Percentiles rank a stretch among this genome's conserved stretches.
These are phyloP conservation scores for Drosophila watanabei DNA, from an alignment of 1,140 invertebrate species.

Conservation along the genomic window DNA sequence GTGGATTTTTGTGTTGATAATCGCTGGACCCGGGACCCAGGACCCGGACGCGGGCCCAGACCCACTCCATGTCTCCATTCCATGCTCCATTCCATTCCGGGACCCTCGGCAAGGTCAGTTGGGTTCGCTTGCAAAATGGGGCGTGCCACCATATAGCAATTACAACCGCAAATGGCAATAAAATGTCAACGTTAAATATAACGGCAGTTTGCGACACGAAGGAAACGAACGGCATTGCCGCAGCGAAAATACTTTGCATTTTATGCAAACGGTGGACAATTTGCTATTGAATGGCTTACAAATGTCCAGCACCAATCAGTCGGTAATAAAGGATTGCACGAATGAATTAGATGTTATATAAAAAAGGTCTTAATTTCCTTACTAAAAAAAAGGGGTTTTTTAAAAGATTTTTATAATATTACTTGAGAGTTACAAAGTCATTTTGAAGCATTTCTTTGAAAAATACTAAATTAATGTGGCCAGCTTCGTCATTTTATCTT, in stretches of 20 bases:
- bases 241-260: conserved; percentile 24
- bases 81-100: not conserved
- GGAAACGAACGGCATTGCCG: conserved; percentile 15
- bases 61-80: not conserved
- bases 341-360: not conserved
- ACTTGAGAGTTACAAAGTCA: too few relatives aligned
- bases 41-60: not conserved
- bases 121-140: conserved; percentile 10
- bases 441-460: not conserved
- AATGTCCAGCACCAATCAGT: conserved; percentile 9
- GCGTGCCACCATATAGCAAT: conserved; percentile 65
- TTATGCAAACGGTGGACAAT: conserved; percentile 21
- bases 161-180: conserved; percentile 80
- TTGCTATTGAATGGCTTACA: conserved; percentile 14
- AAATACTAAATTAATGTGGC: not conserved
- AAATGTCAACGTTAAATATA: conserved; percentile 74
- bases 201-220: conserved; percentile 44
- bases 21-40: conserved; percentile 11
- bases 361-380: not conserved
- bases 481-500: not conserved
- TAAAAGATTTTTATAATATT: too few relatives aligned
- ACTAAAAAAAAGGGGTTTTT: not conserved
- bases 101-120: conserved; percentile 14
- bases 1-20: conserved; percentile 19
- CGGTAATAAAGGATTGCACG: conserved; percentile 1